These are phyloP conservation scores for Hippocampus comes DNA, from an alignment of 2,113 vertebrate genomes.

Conservation along the genomic window DNA sequence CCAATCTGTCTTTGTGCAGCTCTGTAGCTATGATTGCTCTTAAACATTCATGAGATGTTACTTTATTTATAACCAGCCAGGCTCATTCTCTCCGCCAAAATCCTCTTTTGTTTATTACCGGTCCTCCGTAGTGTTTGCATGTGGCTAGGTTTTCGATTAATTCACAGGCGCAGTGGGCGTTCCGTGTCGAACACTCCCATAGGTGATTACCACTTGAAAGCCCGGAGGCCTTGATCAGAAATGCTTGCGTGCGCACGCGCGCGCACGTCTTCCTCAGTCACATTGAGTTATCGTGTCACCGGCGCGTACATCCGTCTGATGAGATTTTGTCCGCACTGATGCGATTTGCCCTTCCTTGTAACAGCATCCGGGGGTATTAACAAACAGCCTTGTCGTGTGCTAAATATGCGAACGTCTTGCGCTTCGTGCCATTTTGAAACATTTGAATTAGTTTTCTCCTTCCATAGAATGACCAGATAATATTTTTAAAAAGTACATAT, in stretches of 20 bases:
- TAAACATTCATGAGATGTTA: conserved; percentile 72
- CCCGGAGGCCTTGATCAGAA: conserved; percentile 36
- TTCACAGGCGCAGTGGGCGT: conserved; percentile 24
- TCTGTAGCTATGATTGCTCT: conserved; percentile 62
- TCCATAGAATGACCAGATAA: too few relatives aligned
- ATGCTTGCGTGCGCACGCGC: not conserved
- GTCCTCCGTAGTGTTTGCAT: conserved; percentile 15
- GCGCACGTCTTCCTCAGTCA: conserved; percentile 14
- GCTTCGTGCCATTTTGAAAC: conserved; percentile 13
- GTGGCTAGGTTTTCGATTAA: conserved; percentile 24
- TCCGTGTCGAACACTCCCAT: conserved; percentile 36
- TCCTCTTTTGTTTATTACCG: conserved; percentile 28
- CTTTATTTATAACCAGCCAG: conserved; percentile 54
- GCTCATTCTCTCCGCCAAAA: too few relatives aligned
- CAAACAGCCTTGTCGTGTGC: conserved; percentile 44
- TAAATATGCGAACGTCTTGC: conserved; percentile 35
- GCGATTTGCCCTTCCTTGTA: conserved; percentile 41
- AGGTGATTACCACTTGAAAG: conserved; percentile 42
- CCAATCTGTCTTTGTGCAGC: conserved; percentile 71
- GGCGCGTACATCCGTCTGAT: conserved; percentile 47
- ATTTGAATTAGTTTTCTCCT: not conserved
- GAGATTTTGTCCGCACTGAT: conserved; percentile 43
- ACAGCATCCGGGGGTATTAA: conserved; percentile 40
- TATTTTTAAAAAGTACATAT: too few relatives aligned
- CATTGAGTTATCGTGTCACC: conserved; percentile 43